Evolutionary conservation across 1,140 invertebrate species (phyloP).

Genomic region (Littorina saxatilis): DNA sequence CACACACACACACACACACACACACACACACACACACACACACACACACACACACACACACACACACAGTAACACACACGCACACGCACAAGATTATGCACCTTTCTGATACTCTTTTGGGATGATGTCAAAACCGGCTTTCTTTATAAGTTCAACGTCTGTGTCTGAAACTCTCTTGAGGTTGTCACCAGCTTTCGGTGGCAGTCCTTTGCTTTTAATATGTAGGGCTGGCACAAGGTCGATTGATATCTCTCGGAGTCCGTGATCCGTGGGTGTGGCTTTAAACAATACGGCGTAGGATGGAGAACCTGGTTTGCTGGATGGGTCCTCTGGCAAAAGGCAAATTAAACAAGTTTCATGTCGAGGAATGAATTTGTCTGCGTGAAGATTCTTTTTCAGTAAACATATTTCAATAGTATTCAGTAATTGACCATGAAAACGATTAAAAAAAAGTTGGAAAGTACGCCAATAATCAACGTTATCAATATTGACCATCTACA

Average conservation of each 20-base stretch:
- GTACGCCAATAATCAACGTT: too few relatives aligned
- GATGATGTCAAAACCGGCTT: constrained; percentile 17
- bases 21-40: constrained; percentile 5
- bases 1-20: neutral
- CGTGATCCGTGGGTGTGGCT: neutral
- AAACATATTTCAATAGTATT: too few relatives aligned
- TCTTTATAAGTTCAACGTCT: neutral
- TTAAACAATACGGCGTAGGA: neutral
- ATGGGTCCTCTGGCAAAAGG: neutral
- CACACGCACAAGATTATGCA: neutral
- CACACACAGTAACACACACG: neutral
- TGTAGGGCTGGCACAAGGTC: constrained; percentile 7
- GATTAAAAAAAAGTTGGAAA: too few relatives aligned
- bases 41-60: neutral
- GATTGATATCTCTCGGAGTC: neutral
- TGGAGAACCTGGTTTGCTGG: neutral
- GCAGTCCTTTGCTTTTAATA: neutral
- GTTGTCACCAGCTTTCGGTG: neutral
- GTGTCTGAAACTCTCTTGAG: neutral
- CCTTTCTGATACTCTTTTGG: constrained; percentile 14
- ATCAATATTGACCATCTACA: too few relatives aligned
- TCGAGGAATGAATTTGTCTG: too few relatives aligned
- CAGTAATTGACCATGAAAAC: too few relatives aligned
- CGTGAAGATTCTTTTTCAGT: too few relatives aligned
- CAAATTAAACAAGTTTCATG: too few relatives aligned